These are phyloP conservation scores for Ataeniobius toweri DNA, from an alignment of 2,797 vertebrate species.

Conservation along the genomic window DNA sequence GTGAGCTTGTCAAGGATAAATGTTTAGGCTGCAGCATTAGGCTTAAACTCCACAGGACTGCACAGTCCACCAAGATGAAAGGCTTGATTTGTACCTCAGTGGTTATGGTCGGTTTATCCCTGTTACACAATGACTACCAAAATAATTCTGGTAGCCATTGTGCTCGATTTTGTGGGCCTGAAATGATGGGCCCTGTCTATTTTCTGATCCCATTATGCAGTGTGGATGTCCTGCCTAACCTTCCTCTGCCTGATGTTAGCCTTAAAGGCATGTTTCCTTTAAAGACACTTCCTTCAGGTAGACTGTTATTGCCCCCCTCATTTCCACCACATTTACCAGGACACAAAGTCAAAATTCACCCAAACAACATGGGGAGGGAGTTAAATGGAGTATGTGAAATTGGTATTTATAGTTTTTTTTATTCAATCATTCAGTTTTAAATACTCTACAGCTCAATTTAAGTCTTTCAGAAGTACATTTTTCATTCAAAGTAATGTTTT, in stretches of 20 bases:
- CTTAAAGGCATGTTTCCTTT: too few species aligned
- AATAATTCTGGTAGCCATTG: background rate
- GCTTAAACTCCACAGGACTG: background rate
- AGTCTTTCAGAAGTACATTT: background rate
- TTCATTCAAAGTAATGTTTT: background rate
- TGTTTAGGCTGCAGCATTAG: background rate
- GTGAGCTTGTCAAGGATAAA: slow-evolving; percentile 46
- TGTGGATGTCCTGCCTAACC: too few species aligned
- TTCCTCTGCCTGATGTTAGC: too few species aligned
- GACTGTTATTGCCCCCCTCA: too few species aligned
- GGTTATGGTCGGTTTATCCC: background rate
- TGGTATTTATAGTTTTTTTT: background rate
- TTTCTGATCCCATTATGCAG: too few species aligned
- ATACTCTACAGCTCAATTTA: background rate
- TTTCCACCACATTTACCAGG: too few species aligned
- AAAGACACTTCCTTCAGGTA: too few species aligned
- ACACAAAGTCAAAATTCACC: too few species aligned
- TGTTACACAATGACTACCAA: background rate
- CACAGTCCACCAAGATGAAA: too few species aligned
- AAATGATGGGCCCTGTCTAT: background rate
- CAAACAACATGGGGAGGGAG: too few species aligned
- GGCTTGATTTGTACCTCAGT: background rate
- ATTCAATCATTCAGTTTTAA: background rate
- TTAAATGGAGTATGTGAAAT: too few species aligned
- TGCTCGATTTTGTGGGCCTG: background rate